Conservation (phyloP, 2,113 vertebrate genomes). For the Nesogale talazaci region DNA sequence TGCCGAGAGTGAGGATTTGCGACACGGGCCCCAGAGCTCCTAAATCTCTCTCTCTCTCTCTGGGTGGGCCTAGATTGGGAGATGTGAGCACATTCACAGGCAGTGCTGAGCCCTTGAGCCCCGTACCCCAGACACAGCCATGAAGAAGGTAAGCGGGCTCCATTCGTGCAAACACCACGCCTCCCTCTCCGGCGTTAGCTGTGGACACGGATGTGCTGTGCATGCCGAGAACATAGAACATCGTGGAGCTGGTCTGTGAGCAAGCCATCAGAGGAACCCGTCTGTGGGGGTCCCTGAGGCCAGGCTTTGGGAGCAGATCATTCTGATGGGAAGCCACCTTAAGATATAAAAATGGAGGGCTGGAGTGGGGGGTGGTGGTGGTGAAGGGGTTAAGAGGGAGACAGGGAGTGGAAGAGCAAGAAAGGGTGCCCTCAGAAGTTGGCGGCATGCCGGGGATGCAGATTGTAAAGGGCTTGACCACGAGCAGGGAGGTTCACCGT, state of each 20-base stretch:
- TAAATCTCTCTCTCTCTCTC: background rate
- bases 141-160: background rate
- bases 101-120: background rate
- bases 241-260: background rate
- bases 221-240: background rate
- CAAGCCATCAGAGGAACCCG: background rate
- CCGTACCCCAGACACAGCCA: background rate
- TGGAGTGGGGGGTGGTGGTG: background rate
- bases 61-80: background rate
- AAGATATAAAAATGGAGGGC: background rate
- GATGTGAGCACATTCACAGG: background rate
- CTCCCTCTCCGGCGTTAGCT: background rate
- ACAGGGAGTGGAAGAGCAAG: background rate
- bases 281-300: background rate
- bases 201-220: background rate
- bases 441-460: background rate
- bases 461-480: background rate
- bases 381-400: too few relatives aligned
- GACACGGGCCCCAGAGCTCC: background rate
- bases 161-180: background rate
- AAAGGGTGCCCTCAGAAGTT: fast-evolving
- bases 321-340: background rate
- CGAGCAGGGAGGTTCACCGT: background rate
- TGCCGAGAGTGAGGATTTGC: background rate
- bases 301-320: background rate